These are phyloP conservation scores for Formicarius rufipectus DNA, from an alignment of 2,113 vertebrate species.

Conservation along the genomic window DNA sequence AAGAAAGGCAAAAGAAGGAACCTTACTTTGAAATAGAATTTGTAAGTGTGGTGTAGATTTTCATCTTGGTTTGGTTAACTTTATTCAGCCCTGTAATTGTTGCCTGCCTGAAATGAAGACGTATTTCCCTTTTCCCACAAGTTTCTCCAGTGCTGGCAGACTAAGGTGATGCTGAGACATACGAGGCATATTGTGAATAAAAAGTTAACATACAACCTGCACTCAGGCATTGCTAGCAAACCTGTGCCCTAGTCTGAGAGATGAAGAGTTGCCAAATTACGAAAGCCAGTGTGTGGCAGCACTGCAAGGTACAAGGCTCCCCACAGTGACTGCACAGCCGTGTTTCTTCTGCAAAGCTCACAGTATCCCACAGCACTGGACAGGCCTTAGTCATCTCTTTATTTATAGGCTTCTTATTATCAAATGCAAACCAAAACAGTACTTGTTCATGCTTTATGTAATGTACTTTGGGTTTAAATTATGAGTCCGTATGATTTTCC, in stretches of 20 bases:
- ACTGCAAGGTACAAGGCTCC: background rate
- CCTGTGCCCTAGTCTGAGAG: background rate
- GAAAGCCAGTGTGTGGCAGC: background rate
- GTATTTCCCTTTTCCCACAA: background rate
- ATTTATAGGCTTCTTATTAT: background rate
- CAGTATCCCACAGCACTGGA: accelerated
- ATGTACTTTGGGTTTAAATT: background rate
- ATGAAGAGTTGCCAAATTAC: background rate
- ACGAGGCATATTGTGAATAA: background rate
- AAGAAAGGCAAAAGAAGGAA: background rate
- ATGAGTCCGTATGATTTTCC: background rate
- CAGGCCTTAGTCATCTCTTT: background rate
- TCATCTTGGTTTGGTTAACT: background rate
- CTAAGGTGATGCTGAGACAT: background rate
- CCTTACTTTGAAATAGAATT: background rate
- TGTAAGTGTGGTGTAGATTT: background rate
- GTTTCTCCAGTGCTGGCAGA: background rate
- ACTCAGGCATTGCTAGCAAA: background rate
- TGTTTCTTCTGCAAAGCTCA: background rate
- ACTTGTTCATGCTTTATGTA: background rate
- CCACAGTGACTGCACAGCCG: accelerated
- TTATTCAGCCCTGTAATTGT: background rate
- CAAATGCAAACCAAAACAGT: background rate
- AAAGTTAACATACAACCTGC: background rate
- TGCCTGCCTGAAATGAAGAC: background rate